A percentile compares a stretch with the other conserved stretches of the same genome.
Conservation (phyloP, 2,113 vertebrate genomes). For the Gymnocephalus cernua region DNA sequence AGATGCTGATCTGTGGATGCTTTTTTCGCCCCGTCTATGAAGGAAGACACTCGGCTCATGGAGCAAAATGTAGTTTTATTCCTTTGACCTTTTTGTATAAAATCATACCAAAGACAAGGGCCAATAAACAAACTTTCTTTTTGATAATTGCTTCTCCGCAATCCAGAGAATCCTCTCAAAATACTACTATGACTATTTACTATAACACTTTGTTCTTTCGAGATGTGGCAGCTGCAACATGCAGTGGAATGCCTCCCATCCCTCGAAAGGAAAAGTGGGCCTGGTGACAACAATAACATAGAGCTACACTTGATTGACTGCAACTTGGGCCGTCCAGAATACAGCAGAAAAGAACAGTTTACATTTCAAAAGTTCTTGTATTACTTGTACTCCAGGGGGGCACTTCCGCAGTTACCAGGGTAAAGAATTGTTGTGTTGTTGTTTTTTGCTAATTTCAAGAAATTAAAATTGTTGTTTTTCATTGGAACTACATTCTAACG, state of each 20-base stretch:
- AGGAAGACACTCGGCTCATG: not conserved
- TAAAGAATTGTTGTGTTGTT: not conserved
- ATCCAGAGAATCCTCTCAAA: constrained; percentile 58
- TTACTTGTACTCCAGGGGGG: not conserved
- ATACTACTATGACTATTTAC: constrained; percentile 62
- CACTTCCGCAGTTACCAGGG: not conserved
- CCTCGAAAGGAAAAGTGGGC: constrained; percentile 73
- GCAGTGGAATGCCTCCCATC: constrained; percentile 64
- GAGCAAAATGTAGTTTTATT: not conserved
- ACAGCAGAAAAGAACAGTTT: not conserved
- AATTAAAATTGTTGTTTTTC: not conserved
- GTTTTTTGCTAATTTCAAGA: not conserved
- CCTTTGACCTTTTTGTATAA: constrained; percentile 10
- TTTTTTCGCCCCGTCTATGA: constrained; percentile 40
- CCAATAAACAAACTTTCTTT: constrained; percentile 41
- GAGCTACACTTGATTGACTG: constrained; percentile 32
- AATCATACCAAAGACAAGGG: constrained; percentile 4
- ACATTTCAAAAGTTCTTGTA: not conserved
- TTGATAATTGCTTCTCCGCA: constrained; percentile 31
- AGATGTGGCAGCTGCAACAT: constrained; percentile 65
- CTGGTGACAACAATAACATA: constrained; percentile 67
- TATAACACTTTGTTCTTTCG: constrained; percentile 59
- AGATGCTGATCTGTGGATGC: constrained; percentile 80
- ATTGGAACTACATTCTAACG: not conserved
- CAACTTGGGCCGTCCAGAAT: not conserved